Percentiles rank a stretch among this genome's conserved stretches.
Conservation (phyloP, 1,140 invertebrate species). For the Drosophila rhopaloa region DNA sequence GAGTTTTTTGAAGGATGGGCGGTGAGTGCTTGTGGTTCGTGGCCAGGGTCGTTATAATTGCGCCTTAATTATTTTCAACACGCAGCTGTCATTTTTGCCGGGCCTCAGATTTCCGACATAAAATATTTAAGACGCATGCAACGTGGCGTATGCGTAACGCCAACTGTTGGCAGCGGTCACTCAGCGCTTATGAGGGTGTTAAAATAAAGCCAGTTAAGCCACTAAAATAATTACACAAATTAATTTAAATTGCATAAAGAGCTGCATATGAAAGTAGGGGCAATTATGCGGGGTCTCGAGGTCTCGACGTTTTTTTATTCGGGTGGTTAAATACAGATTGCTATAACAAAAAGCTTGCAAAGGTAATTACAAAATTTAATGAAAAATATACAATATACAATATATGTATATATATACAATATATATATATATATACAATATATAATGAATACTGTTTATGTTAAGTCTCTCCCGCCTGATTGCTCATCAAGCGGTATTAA, state of each 20-base stretch:
- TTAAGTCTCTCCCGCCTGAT: conserved; percentile 6
- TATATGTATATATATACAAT: too few relatives aligned
- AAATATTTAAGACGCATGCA: conserved; percentile 68
- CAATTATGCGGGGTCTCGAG: conserved; percentile 14
- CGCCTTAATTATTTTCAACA: conserved; percentile 69
- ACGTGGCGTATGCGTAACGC: conserved; percentile 60
- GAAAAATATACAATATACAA: conserved; percentile 8
- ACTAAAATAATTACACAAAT: conserved; percentile 79
- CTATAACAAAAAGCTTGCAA: background rate
- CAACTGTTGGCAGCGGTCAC: conserved; percentile 34
- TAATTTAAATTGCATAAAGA: conserved; percentile 80
- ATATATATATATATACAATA: too few relatives aligned
- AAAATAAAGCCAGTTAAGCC: conserved; percentile 64
- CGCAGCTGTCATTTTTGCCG: conserved; percentile 73
- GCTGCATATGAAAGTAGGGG: conserved; percentile 24
- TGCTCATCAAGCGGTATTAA: conserved; percentile 46
- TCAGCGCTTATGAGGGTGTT: conserved; percentile 24
- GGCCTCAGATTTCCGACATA: conserved; percentile 46
- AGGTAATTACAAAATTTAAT: conserved; percentile 24
- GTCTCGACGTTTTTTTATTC: conserved; percentile 5
- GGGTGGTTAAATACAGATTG: background rate
- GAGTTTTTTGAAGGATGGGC: conserved; percentile 1
- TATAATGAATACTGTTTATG: conserved; percentile 12
- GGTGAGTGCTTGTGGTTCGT: conserved; percentile 27
- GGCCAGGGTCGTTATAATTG: conserved; percentile 62